These are phyloP conservation scores for Pteropus rufus DNA, from an alignment of 2,797 vertebrate species.

Conservation along the genomic window DNA sequence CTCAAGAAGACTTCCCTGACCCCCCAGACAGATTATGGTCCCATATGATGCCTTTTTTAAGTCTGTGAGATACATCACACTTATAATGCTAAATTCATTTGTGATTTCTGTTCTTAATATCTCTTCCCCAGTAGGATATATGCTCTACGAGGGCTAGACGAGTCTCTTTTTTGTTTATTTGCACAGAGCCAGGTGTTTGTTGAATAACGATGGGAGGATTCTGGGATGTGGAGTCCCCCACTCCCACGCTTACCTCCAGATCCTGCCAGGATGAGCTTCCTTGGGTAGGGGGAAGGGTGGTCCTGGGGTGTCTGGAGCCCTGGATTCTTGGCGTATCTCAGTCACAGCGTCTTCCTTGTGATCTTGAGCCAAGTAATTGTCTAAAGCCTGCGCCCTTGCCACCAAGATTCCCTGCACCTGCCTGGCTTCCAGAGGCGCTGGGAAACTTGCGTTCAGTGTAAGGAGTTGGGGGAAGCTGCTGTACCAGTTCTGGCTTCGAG, in stretches of 20 bases:
- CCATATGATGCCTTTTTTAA: background rate
- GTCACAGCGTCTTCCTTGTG: background rate
- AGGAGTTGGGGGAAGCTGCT: background rate
- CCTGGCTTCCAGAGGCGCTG: background rate
- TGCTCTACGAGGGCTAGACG: background rate
- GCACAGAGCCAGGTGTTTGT: background rate
- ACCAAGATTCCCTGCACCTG: rapidly evolving
- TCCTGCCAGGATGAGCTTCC: background rate
- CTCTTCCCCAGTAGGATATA: background rate
- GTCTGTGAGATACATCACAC: no score
- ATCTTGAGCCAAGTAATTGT: background rate
- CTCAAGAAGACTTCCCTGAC: background rate
- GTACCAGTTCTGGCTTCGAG: background rate
- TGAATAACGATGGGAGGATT: background rate
- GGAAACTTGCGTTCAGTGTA: rapidly evolving
- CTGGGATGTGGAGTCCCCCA: background rate
- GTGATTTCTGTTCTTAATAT: background rate
- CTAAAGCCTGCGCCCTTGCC: background rate
- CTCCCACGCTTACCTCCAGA: background rate
- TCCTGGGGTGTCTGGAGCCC: background rate
- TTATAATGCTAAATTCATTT: background rate
- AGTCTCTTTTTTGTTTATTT: background rate
- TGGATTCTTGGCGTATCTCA: background rate
- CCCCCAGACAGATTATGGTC: no score
- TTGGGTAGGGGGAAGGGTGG: no score